A percentile compares a stretch with the other conserved stretches of the same genome.
phyloP scores from a whole-genome alignment of 92 coral and sea anemone genomes.

The Siderastrea radians region DNA sequence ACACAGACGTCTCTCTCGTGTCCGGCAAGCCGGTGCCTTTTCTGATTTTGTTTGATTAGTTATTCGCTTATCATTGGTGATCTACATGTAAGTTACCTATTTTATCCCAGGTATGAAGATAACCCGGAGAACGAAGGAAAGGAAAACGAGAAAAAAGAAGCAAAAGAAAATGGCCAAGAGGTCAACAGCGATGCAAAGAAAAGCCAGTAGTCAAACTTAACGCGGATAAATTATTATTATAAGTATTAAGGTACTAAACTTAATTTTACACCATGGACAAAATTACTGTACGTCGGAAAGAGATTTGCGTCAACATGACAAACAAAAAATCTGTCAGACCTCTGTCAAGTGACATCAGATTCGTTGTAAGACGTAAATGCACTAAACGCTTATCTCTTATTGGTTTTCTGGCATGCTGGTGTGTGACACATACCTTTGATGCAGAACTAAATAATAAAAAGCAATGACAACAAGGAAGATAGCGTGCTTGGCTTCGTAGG shows the following conservation, averaged over 20 bases:
- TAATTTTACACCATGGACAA: background rate
- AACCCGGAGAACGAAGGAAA: constrained; percentile 75
- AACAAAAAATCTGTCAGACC: too few species aligned
- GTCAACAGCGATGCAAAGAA: constrained; percentile 72
- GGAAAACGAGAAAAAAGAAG: constrained; percentile 43
- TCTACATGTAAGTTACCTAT: background rate
- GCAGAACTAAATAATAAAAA: too few species aligned
- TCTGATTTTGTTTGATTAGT: too few species aligned
- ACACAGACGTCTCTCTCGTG: too few species aligned
- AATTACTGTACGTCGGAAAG: background rate
- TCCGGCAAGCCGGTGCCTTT: too few species aligned
- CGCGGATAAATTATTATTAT: background rate
- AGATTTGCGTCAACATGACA: background rate
- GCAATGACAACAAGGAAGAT: too few species aligned
- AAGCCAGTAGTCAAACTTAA: constrained; percentile 46
- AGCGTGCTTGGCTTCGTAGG: too few species aligned
- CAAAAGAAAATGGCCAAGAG: constrained; percentile 40
- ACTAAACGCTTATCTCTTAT: too few species aligned
- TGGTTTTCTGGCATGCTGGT: background rate
- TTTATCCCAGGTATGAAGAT: constrained; percentile 76
- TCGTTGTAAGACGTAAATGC: too few species aligned
- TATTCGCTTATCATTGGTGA: background rate
- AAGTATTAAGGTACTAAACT: background rate
- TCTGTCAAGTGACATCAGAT: too few species aligned
- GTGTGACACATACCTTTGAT: too few species aligned